Evolutionary conservation across 2,888 invertebrate genomes (phyloP).

Genomic region (Dryadula phaetusa): DNA sequence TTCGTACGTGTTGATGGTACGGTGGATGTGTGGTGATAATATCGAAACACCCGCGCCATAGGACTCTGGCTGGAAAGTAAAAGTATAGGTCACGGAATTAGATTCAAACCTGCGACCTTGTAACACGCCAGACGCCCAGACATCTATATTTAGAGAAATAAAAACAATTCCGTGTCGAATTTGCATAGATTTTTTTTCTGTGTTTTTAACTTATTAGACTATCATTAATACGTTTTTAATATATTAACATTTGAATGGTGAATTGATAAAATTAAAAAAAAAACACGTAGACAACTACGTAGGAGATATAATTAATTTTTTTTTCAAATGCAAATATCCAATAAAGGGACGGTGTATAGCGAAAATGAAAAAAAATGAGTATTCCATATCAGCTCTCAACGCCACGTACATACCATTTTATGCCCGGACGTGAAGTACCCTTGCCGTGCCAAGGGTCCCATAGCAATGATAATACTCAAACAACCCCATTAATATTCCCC

Average conservation of each 20-base stretch:
- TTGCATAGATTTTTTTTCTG: background rate
- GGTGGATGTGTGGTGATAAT: background rate
- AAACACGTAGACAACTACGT: background rate
- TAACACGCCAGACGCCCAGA: constrained; percentile 17
- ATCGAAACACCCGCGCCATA: background rate
- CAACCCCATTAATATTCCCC: constrained; percentile 63
- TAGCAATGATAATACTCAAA: constrained; percentile 63
- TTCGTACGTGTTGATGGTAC: background rate
- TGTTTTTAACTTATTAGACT: background rate
- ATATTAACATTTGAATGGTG: background rate
- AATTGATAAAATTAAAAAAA: background rate
- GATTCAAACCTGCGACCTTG: constrained; percentile 21
- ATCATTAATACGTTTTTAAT: background rate
- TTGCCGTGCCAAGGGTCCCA: constrained; percentile 53
- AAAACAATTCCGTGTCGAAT: constrained; percentile 19
- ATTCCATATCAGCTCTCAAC: constrained; percentile 24
- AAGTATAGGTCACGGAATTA: constrained; percentile 21
- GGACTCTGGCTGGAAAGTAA: constrained; percentile 10
- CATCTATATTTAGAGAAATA: constrained; percentile 6
- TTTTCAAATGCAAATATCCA: constrained; percentile 14
- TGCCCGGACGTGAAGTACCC: constrained; percentile 52
- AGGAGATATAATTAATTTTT: constrained; percentile 1
- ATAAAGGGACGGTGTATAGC: constrained; percentile 9
- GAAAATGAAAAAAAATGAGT: constrained; percentile 20
- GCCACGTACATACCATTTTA: constrained; percentile 36